Conservation (phyloP, 2,797 vertebrate genomes). For the Rhynchotus rufescens region DNA sequence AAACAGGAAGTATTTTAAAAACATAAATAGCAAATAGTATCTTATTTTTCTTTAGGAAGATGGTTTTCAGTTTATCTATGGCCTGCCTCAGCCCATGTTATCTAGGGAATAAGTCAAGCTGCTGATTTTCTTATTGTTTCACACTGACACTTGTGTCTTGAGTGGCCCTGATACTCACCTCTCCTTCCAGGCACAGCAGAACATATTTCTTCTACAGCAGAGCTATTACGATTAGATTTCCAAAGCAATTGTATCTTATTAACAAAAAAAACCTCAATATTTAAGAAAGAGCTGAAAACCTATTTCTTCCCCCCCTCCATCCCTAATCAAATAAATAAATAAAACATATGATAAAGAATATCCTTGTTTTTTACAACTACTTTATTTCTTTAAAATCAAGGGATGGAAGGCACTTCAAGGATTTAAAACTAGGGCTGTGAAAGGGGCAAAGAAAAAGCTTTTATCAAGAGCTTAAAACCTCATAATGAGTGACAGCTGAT, state of each 20-base stretch:
- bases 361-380: neutral
- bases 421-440: neutral
- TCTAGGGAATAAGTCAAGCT: rapidly evolving
- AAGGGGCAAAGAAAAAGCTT: neutral
- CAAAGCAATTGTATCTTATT: neutral
- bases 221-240: neutral
- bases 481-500: constrained; percentile 33
- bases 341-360: neutral
- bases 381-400: neutral
- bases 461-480: neutral
- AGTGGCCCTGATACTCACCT: neutral
- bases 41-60: neutral
- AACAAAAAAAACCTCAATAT: neutral
- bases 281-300: neutral
- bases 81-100: neutral
- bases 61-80: neutral
- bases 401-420: neutral
- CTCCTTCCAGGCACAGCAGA: neutral
- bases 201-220: neutral
- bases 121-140: neutral
- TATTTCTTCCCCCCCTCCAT: neutral
- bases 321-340: neutral
- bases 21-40: too few relatives aligned
- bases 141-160: neutral
- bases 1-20: neutral